phyloP scores from a whole-genome alignment of 2,888 invertebrate species.

The Theodoxus fluviatilis region DNA sequence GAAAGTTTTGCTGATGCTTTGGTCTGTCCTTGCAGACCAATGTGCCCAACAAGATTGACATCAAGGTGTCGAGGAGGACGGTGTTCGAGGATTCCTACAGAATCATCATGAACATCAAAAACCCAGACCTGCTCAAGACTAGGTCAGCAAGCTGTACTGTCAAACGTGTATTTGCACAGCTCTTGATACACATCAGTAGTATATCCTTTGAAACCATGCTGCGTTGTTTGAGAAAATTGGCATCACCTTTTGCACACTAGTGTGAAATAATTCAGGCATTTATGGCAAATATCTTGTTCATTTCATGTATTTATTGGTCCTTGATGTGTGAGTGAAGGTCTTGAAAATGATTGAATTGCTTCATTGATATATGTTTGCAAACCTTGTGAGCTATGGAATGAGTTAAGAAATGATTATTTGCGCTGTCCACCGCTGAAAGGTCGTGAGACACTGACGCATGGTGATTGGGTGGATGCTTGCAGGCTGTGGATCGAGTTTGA shows the following conservation, averaged over 20 bases:
- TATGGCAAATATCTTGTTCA: no score
- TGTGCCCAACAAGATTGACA: slow-evolving; percentile 97
- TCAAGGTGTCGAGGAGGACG: slow-evolving; percentile 84
- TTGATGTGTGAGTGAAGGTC: no score
- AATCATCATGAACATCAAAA: slow-evolving; percentile 88
- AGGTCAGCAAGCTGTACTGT: no score
- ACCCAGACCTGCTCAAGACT: slow-evolving; percentile 91
- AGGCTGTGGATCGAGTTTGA: slow-evolving; percentile 99
- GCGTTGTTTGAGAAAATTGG: no score
- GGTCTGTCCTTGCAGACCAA: slow-evolving; percentile 76
- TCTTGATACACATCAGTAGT: no score
- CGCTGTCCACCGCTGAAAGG: neutral
- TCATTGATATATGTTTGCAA: neutral
- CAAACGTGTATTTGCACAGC: no score
- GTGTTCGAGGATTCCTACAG: slow-evolving; percentile 97
- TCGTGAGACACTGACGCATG: neutral
- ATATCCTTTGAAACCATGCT: no score
- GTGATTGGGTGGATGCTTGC: slow-evolving; percentile 22
- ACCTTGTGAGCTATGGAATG: neutral
- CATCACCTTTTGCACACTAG: no score
- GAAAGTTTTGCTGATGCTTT: no score
- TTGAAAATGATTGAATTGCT: no score
- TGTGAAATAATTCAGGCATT: no score
- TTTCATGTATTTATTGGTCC: no score
- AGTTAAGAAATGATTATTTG: neutral